These are phyloP conservation scores for Bombyx huttoni DNA, from an alignment of 2,888 invertebrate genomes.

Conservation along the genomic window DNA sequence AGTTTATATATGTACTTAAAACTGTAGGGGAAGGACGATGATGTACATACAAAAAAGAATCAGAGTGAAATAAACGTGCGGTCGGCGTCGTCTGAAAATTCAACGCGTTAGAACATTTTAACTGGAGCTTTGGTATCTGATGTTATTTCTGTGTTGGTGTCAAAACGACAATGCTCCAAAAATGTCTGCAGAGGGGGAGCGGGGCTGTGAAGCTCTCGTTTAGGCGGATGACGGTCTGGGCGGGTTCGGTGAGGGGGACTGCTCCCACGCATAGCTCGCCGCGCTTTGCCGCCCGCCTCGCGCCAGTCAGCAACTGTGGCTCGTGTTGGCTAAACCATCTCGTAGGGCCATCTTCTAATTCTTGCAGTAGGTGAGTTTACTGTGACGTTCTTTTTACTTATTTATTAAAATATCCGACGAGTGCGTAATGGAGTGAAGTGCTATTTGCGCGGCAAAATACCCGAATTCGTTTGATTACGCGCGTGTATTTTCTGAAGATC, in stretches of 20 bases:
- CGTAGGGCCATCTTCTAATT: constrained; percentile 67
- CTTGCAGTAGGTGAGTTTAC: constrained; percentile 63
- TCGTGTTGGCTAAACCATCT: constrained; percentile 77
- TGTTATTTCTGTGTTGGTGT: constrained; percentile 70
- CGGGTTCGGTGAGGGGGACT: constrained; percentile 23
- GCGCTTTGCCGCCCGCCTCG: constrained; percentile 65
- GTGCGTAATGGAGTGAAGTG: constrained; percentile 58
- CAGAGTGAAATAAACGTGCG: too few species aligned
- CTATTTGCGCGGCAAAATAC: constrained; percentile 19
- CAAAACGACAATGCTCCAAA: constrained; percentile 70
- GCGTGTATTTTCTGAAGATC: background rate
- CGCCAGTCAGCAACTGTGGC: constrained; percentile 69
- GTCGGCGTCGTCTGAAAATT: constrained; percentile 22
- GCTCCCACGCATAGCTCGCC: constrained; percentile 60
- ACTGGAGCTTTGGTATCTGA: constrained; percentile 42
- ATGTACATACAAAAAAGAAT: too few species aligned
- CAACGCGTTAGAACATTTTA: constrained; percentile 33
- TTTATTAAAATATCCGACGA: constrained; percentile 23
- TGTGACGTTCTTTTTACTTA: constrained; percentile 30
- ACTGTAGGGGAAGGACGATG: too few species aligned
- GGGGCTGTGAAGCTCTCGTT: constrained; percentile 9
- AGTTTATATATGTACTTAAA: too few species aligned
- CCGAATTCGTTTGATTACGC: background rate
- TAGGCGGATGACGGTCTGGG: constrained; percentile 15
- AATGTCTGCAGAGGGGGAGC: constrained; percentile 42